Evolutionary conservation across 2,113 vertebrate genomes (phyloP).

Genomic region (Sminthopsis crassicaudata): DNA sequence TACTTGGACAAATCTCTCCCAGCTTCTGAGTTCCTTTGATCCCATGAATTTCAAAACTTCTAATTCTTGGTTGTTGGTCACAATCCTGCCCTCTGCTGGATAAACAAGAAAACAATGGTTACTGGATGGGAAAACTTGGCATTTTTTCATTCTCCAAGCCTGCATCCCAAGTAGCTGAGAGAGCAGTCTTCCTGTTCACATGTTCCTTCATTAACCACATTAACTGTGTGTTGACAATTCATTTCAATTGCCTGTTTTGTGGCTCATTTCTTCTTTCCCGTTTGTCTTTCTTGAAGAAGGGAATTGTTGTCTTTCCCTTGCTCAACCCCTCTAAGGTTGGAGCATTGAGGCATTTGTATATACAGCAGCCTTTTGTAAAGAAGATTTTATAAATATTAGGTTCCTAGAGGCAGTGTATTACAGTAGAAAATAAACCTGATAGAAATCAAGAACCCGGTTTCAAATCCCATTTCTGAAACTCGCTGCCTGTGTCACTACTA

Average conservation of each 20-base stretch:
- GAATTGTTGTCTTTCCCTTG: background rate
- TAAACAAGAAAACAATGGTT: background rate
- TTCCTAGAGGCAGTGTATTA: background rate
- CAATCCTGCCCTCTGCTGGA: background rate
- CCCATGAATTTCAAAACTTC: background rate
- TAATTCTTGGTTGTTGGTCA: background rate
- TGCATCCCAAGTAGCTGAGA: background rate
- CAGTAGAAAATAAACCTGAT: background rate
- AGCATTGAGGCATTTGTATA: background rate
- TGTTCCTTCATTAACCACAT: background rate
- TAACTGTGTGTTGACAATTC: background rate
- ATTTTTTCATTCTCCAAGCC: background rate
- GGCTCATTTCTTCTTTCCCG: background rate
- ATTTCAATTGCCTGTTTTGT: background rate
- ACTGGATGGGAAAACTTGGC: background rate
- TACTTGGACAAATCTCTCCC: background rate
- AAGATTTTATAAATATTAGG: background rate
- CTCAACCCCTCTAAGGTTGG: background rate
- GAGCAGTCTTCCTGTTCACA: background rate
- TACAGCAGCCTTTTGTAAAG: background rate
- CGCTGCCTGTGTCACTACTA: background rate
- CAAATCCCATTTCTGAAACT: background rate
- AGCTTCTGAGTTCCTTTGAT: background rate
- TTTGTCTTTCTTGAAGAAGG: background rate
- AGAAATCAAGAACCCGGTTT: background rate